Conservation (phyloP, 2,888 invertebrate species). For the Patella depressa region DNA sequence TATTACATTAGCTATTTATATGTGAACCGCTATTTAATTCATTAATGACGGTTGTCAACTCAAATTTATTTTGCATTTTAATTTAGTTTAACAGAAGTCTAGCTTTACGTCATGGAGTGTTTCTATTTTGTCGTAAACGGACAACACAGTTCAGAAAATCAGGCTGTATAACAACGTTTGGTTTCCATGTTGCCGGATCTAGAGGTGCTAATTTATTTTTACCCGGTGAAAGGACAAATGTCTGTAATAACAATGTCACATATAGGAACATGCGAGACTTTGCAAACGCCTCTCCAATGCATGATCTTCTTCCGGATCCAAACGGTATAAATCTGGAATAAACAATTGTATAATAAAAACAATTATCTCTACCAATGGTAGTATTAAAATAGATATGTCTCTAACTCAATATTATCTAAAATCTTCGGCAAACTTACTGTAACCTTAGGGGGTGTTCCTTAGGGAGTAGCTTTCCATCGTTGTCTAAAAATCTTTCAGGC, state of each 20-base stretch:
- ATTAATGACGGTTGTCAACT: too few relatives aligned
- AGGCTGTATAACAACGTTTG: neutral
- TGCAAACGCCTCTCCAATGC: neutral
- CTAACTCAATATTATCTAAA: too few relatives aligned
- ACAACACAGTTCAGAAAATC: neutral
- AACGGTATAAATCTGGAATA: neutral
- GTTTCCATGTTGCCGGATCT: neutral
- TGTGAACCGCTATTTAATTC: too few relatives aligned
- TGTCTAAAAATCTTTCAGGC: constrained; percentile 53
- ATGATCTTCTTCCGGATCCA: neutral
- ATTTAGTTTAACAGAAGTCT: too few relatives aligned
- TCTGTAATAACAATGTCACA: neutral
- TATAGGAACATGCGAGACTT: neutral
- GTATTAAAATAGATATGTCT: too few relatives aligned
- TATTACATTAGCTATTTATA: too few relatives aligned
- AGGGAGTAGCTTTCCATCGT: constrained; percentile 45
- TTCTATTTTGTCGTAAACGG: too few relatives aligned
- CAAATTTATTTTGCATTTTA: too few relatives aligned
- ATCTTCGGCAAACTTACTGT: neutral
- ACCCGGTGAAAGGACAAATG: neutral
- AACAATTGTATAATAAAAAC: too few relatives aligned
- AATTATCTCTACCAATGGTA: too few relatives aligned
- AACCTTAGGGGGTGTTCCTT: neutral
- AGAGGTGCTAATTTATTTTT: neutral
- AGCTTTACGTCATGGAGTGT: too few relatives aligned